Evolutionary conservation across 2,113 vertebrate genomes (phyloP).

Genomic region (Forbesichthys agassizii): DNA sequence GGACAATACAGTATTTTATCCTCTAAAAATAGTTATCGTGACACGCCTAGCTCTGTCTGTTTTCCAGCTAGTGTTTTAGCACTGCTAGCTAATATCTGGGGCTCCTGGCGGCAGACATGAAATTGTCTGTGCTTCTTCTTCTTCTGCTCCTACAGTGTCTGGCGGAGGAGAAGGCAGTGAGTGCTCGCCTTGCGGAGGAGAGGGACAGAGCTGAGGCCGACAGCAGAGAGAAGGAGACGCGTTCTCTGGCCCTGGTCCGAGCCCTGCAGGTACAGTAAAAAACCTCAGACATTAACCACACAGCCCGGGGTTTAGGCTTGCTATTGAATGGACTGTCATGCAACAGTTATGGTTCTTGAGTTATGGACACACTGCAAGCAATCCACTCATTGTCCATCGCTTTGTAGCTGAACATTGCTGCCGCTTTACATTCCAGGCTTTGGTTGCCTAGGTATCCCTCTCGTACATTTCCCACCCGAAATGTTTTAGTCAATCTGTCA

Average conservation of each 20-base stretch:
- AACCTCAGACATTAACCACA: background rate
- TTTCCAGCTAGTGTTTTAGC: background rate
- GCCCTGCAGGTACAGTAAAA: slow-evolving; percentile 74
- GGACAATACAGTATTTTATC: too few relatives aligned
- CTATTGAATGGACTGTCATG: background rate
- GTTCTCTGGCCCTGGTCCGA: slow-evolving; percentile 77
- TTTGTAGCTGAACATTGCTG: too few relatives aligned
- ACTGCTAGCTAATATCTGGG: too few relatives aligned
- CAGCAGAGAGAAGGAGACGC: slow-evolving; percentile 87
- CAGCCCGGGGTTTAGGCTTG: background rate
- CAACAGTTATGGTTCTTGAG: too few relatives aligned
- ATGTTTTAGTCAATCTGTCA: too few relatives aligned
- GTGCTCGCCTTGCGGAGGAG: slow-evolving; percentile 83
- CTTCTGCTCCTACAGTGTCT: slow-evolving; percentile 74
- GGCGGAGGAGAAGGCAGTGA: slow-evolving; percentile 87
- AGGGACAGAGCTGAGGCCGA: slow-evolving; percentile 86
- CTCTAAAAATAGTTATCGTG: too few relatives aligned
- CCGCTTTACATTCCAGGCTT: too few relatives aligned
- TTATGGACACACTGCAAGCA: too few relatives aligned
- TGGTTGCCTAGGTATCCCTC: too few relatives aligned
- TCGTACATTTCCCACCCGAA: too few relatives aligned
- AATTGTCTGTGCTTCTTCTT: slow-evolving; percentile 4
- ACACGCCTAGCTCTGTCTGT: background rate
- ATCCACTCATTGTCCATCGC: too few relatives aligned
- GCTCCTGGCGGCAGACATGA: background rate